Percentiles rank a stretch among this genome's conserved stretches.
These are phyloP conservation scores for Gymnocheta viridis DNA, from an alignment of 2,888 invertebrate genomes.

Conservation along the genomic window DNA sequence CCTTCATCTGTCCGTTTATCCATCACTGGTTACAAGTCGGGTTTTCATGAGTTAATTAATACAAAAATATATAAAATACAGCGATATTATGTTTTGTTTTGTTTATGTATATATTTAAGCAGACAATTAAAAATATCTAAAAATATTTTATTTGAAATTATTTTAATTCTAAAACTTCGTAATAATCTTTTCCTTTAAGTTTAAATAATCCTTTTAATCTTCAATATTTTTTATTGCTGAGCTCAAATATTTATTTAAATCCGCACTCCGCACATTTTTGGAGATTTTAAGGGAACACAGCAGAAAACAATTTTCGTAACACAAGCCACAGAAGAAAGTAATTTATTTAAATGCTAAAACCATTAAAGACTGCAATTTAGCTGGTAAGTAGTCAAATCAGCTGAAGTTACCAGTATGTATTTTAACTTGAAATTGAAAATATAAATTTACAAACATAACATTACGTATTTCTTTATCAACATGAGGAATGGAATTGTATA, in stretches of 20 bases:
- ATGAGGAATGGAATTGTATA: not conserved
- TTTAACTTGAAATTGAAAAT: constrained; percentile 33
- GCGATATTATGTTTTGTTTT: too few relatives aligned
- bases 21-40: too few relatives aligned
- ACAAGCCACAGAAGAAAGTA: not conserved
- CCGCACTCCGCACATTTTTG: not conserved
- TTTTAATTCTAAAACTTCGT: too few relatives aligned
- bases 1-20: too few relatives aligned
- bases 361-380: constrained; percentile 24
- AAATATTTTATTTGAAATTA: too few relatives aligned
- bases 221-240: not conserved
- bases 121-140: too few relatives aligned
- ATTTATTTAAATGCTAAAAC: constrained; percentile 38
- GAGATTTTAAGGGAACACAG: not conserved
- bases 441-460: not conserved
- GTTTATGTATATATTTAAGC: too few relatives aligned
- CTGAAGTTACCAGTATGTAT: constrained; percentile 10
- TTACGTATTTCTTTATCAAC: not conserved
- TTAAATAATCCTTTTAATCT: not conserved
- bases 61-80: too few relatives aligned
- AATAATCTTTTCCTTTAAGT: not conserved
- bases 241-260: not conserved
- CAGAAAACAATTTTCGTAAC: too few relatives aligned
- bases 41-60: too few relatives aligned
- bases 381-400: constrained; percentile 39